A percentile compares a stretch with the other conserved stretches of the same genome.
Evolutionary conservation across 2,113 vertebrate species (phyloP).

Genomic region (Ctenodactylus gundi): DNA sequence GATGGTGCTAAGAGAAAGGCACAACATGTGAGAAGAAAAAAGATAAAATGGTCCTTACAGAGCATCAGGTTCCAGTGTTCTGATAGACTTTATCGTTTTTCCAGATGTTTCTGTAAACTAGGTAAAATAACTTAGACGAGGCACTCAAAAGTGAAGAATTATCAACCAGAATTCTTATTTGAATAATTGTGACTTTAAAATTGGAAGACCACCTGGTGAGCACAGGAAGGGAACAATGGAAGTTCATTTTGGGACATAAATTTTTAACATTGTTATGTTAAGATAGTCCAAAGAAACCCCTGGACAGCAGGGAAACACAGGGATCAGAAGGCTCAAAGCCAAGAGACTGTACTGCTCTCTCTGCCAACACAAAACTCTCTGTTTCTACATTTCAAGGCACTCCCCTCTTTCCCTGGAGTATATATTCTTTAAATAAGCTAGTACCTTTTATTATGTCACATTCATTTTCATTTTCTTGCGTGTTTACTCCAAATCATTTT

Average conservation of each 20-base stretch:
- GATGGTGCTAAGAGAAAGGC: fast-evolving
- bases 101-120: not conserved
- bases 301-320: not conserved
- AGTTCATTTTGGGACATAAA: not conserved
- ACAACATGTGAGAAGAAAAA: not conserved
- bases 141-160: not conserved
- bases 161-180: not conserved
- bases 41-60: not conserved
- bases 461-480: not conserved
- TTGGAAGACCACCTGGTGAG: not conserved
- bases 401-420: not conserved
- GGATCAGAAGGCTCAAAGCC: not conserved
- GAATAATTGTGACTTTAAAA: not conserved
- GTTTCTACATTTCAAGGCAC: not conserved
- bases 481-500: conserved; percentile 10
- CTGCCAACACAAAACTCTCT: not conserved
- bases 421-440: not conserved
- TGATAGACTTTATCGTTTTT: not conserved
- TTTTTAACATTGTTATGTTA: not conserved
- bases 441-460: not conserved
- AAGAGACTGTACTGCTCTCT: fast-evolving
- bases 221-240: not conserved
- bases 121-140: not conserved
- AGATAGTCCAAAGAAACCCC: not conserved
- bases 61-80: not conserved